Percentiles rank a stretch among this genome's conserved stretches.
phyloP scores from a whole-genome alignment of 2,113 vertebrate genomes.

The Limanda limanda region DNA sequence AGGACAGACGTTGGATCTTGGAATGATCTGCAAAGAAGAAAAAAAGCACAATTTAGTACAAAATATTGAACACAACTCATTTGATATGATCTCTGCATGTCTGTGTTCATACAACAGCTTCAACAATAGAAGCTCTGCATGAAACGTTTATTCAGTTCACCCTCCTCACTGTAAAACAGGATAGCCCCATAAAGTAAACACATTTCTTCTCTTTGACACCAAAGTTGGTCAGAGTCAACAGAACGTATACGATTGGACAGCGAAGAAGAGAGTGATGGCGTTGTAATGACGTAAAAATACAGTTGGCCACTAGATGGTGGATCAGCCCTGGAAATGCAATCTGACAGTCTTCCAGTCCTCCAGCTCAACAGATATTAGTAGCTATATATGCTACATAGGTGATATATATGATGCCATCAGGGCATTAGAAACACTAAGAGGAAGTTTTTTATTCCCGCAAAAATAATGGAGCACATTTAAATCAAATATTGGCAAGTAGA shows the following conservation, averaged over 20 bases:
- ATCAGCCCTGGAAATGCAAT: constrained; percentile 4
- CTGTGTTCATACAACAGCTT: neutral
- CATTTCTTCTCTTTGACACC: too few relatives aligned
- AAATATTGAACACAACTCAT: neutral
- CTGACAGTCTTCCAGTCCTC: neutral
- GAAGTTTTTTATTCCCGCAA: too few relatives aligned
- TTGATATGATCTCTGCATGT: neutral
- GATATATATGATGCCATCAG: too few relatives aligned
- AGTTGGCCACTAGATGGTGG: constrained; percentile 64
- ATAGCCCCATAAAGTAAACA: too few relatives aligned
- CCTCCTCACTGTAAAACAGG: neutral
- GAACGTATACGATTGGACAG: too few relatives aligned
- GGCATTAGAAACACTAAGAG: neutral
- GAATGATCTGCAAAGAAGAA: constrained; percentile 58
- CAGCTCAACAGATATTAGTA: too few relatives aligned
- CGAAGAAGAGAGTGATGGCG: neutral
- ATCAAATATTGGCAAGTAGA: too few relatives aligned
- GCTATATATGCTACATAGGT: too few relatives aligned
- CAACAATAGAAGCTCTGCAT: neutral
- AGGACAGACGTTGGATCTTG: constrained; percentile 34
- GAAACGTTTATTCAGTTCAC: neutral
- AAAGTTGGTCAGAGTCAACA: too few relatives aligned
- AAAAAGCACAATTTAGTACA: constrained; percentile 6
- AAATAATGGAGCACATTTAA: too few relatives aligned
- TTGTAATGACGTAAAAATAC: constrained; percentile 3